Evolutionary conservation across 2,888 invertebrate genomes (phyloP).

Genomic region (Melieria omissa): DNA sequence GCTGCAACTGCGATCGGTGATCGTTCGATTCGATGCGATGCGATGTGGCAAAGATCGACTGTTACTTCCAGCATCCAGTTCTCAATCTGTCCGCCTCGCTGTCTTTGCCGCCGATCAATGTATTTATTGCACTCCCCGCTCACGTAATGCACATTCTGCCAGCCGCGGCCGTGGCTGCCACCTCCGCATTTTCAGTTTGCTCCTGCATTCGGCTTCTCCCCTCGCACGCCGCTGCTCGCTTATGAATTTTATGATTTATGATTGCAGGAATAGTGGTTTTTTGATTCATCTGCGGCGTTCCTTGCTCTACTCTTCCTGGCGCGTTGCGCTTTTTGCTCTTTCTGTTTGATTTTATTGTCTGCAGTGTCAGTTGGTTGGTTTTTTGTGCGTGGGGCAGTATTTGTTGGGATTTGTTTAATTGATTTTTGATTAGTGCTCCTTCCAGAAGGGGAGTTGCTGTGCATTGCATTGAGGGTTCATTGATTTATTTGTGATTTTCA

Average conservation of each 20-base stretch:
- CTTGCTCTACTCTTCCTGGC: not conserved
- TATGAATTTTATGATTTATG: conserved; percentile 65
- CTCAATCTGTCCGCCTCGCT: not conserved
- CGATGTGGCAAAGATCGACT: too few relatives aligned
- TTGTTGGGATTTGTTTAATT: conserved; percentile 35
- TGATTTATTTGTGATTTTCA: too few relatives aligned
- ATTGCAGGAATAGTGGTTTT: conserved; percentile 59
- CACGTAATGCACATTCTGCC: not conserved
- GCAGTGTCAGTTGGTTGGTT: not conserved
- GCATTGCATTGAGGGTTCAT: too few relatives aligned
- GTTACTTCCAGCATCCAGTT: not conserved
- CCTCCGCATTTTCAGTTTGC: conserved; percentile 4
- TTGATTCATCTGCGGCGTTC: conserved; percentile 53
- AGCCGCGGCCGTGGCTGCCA: conserved; percentile 3
- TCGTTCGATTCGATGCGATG: not conserved
- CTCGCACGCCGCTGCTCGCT: conserved; percentile 44
- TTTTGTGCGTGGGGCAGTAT: conserved; percentile 13
- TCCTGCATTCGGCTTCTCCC: conserved; percentile 1
- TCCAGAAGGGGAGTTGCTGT: too few relatives aligned
- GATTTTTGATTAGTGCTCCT: conserved; percentile 33
- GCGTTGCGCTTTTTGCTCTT: not conserved
- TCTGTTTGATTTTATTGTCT: conserved; percentile 14
- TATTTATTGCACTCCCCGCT: conserved; percentile 14
- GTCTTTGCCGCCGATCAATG: not conserved
- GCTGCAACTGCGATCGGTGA: not conserved